Base-by-base conservation (phyloP, 2,113 vertebrate genomes). In the Halichoeres trimaculatus region DNA sequence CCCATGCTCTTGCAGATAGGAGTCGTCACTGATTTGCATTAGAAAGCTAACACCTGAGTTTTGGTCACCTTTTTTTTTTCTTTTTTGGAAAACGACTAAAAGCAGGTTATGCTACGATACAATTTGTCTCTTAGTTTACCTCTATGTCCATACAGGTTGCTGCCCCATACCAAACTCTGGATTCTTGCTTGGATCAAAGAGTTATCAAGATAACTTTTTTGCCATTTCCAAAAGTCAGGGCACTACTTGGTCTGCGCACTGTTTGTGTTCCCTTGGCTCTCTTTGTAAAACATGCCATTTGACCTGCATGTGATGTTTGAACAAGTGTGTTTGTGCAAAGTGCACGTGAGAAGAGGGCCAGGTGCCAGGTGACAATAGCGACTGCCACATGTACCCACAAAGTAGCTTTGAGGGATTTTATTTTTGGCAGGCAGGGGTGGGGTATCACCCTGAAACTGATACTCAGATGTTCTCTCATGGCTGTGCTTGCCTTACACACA, bases 231-330 rank as follows among this genome's bases (percentile, higher is more conserved):
- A 68, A 69, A 35, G 4, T 47, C 19, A 8, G 16, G 41, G 52
- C 47, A 17, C 59, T 47, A 17, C 30, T 34, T 12, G 12, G 19
- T 59, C 50, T 34, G 36, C 12, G 1, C 12, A 8, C 19, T 19
- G 12, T 79, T 69, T 76, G 59, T 56, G 23, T 26, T 19, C 11
- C 11, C 30, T 52, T 47, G 24, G 17, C 23, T 66, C 45, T 72
- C 41, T 71, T 69, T 43, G 54, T 19, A n/a, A 69, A 56, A 70
- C 1, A 17, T 74, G 61, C 40, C 1, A 17, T n/a, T 22, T 70
- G 75, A 76, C 50, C 50, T 62, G 5, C 17, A 12, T 71, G 17
- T 36, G 9, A 63, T 74, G 76, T 83, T 72, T 78, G 58, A 65
- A 61, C 64, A 74, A 61, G 35, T 50, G 20, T 34, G 65, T 67